Percentiles rank a stretch among this genome's conserved stretches.
Evolutionary conservation across 2,888 invertebrate genomes (phyloP).

Genomic region (Drosophila koepferae): DNA sequence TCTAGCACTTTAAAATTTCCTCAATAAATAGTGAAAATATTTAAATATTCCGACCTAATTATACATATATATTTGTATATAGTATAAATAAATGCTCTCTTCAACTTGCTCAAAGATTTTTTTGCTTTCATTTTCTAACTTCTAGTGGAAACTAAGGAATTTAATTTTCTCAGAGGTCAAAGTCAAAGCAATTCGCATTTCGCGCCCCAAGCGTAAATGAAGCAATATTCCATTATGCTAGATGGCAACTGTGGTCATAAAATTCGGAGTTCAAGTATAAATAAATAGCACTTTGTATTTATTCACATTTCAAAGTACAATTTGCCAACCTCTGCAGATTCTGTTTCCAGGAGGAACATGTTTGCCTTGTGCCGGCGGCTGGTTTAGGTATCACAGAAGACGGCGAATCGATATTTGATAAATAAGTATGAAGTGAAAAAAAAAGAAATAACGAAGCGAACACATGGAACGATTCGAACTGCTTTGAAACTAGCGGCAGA

Average conservation of each 20-base stretch:
- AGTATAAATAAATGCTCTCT: no score
- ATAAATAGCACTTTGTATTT: constrained; percentile 29
- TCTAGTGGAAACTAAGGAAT: not conserved
- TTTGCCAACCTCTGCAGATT: constrained; percentile 13
- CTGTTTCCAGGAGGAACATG: constrained; percentile 23
- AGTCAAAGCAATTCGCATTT: not conserved
- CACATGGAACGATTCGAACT: constrained; percentile 41
- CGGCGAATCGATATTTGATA: constrained; percentile 45
- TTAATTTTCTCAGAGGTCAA: not conserved
- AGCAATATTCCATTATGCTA: not conserved
- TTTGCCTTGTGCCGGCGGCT: constrained; percentile 1
- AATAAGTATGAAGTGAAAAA: not conserved
- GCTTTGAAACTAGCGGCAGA: constrained; percentile 37
- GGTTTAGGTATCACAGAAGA: constrained; percentile 12
- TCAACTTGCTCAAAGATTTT: not conserved
- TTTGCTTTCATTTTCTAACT: not conserved
- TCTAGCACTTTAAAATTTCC: not conserved
- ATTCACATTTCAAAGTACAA: constrained; percentile 25
- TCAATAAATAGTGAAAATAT: not conserved
- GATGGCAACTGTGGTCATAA: constrained; percentile 5
- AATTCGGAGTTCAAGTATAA: constrained; percentile 17
- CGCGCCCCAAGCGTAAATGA: not conserved
- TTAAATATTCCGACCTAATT: not conserved
- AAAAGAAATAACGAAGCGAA: constrained; percentile 11
- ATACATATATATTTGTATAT: no score